Conservation (phyloP, 92 coral and sea anemone species). For the Epizoanthus scotinus region DNA sequence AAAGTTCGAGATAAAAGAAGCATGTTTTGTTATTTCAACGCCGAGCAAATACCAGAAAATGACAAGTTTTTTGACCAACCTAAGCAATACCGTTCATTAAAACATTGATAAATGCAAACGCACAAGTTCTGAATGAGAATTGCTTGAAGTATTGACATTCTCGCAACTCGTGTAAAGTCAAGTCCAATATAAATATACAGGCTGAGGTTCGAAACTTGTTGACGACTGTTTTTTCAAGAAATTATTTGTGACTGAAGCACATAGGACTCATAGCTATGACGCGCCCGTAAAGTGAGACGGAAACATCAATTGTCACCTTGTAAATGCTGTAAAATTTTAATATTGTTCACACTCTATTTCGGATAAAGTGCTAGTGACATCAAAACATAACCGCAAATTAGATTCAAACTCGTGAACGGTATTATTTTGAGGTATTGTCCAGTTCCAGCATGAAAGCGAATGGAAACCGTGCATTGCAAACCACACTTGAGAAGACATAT, state of each 20-base stretch:
- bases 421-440: too few species aligned
- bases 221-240: neutral
- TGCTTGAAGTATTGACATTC: neutral
- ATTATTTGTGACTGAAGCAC: neutral
- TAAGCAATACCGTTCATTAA: neutral
- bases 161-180: too few species aligned
- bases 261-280: neutral
- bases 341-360: constrained; percentile 1
- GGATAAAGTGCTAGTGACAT: neutral
- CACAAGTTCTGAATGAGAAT: neutral
- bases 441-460: too few species aligned
- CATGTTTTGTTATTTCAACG: constrained; percentile 10
- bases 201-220: neutral
- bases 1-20: neutral
- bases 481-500: too few species aligned
- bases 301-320: neutral
- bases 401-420: neutral
- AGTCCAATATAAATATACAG: too few species aligned
- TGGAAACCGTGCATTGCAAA: too few species aligned
- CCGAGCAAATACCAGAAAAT: neutral
- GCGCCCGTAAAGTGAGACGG: neutral
- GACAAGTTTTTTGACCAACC: neutral
- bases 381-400: neutral
- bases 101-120: neutral
- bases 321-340: neutral